Evolutionary conservation across 2,797 vertebrate species (phyloP), one percentile per base, ranked within the genome.

Genomic region (Eulemur albifrons): DNA sequence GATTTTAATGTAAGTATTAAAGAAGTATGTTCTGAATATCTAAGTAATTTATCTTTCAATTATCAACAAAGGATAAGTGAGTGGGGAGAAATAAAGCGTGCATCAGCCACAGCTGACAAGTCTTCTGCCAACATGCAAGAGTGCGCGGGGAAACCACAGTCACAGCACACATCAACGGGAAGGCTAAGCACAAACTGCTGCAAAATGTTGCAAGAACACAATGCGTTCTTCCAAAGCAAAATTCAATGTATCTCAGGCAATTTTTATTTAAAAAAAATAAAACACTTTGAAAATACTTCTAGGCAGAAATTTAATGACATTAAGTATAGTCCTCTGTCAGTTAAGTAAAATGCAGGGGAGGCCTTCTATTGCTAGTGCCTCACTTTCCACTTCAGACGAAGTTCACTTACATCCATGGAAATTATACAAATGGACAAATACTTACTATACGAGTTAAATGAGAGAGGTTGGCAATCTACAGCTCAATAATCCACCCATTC

Each of bases 241-340:
- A 98, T 98, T 98, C 88, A 98, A 98, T 98, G 98, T 97, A 97
- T 98, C 98, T 99, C 98, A 99, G 98, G 98, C 98, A 99, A 97
- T 98, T 97, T 85, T 86, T 97, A 76, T 92, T 97, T 90, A 17
- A 52, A 69, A 97, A 81, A 97, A 59, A 94, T 10, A 52, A 17
- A 48, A 6, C 1, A 40, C n/a, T 97, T 90, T 86, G 45, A 83
- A 93, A 90, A 80, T 38, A 95, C 63, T 94, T 89, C 9, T 12
- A 90, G 69, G n/a, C 65, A 93, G 89, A 96, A 82, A 67, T 35
- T 65, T 82, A 90, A 73, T 27, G 10, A 70, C 4, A 7, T 40
- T 90, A 84, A 61, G n/a, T 43, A 50, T 7, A 6, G 61, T 30
- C 40, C 20, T 75, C 32, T 32, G 13, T 12, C 43, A 57, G 48